Conservation (phyloP, 2,113 vertebrate species). For the Eulemur macaco region DNA sequence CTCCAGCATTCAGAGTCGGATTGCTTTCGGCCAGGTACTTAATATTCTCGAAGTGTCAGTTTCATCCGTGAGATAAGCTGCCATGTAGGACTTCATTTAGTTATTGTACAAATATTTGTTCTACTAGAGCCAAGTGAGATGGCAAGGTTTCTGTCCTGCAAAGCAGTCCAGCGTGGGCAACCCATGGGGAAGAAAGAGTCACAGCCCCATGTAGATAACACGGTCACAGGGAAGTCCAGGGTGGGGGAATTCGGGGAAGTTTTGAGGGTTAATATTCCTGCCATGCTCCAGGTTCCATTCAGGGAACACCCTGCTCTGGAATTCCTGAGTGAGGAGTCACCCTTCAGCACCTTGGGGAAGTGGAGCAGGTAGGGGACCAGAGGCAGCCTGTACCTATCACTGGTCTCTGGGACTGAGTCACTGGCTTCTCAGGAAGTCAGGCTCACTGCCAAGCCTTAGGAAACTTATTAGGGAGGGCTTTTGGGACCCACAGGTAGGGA, state of each 20-base stretch:
- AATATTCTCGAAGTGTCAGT: not conserved
- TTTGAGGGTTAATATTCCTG: not conserved
- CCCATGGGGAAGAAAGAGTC: not conserved
- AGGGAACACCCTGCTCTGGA: not conserved
- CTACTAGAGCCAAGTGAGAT: not conserved
- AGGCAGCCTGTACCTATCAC: no score
- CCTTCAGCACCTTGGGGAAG: not conserved
- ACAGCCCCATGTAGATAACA: not conserved
- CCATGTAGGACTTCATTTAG: not conserved
- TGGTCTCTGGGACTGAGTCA: not conserved
- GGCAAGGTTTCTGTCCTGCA: not conserved
- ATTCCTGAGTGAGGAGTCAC: conserved; percentile 12
- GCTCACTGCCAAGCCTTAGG: no score
- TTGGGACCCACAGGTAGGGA: no score
- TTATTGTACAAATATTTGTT: not conserved
- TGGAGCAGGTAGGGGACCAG: not conserved
- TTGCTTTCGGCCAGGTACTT: not conserved
- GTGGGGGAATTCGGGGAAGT: not conserved
- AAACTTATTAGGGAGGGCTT: not conserved
- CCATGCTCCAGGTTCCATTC: not conserved
- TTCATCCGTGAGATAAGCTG: not conserved
- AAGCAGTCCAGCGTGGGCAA: not conserved
- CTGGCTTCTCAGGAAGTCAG: not conserved
- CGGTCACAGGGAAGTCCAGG: fast-evolving
- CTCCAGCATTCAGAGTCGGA: no score